A percentile compares a stretch with the other conserved stretches of the same genome.
Conservation (phyloP, 2,888 invertebrate species). For the Drosophila fulvimacula region DNA sequence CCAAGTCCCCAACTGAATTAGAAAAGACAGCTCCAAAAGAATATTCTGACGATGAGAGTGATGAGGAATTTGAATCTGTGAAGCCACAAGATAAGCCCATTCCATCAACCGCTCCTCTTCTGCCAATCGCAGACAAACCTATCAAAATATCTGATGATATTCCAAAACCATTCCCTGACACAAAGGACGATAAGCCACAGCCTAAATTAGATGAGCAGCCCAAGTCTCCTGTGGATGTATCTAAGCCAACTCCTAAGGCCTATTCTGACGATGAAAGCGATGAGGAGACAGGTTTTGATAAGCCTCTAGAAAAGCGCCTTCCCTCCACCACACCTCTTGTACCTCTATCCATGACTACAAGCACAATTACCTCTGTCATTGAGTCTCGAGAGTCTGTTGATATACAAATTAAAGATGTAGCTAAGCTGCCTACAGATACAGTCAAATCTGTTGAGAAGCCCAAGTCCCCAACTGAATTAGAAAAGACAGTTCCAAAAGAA, state of each 20-base stretch:
- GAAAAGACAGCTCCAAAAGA: neutral
- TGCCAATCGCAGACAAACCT: neutral
- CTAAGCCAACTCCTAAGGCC: neutral
- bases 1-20: neutral
- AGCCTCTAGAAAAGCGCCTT: neutral
- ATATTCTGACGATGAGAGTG: slow-evolving; percentile 4
- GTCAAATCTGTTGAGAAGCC: neutral
- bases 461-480: neutral
- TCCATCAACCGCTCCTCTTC: neutral
- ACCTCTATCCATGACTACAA: no score
- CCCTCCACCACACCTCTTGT: neutral
- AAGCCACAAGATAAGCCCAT: neutral
- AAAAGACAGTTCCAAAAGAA: neutral
- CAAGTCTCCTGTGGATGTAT: neutral
- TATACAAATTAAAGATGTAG: no score
- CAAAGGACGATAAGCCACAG: neutral
- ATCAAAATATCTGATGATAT: neutral
- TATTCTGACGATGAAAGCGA: slow-evolving; percentile 1
- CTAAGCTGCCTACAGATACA: neutral
- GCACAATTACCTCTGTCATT: no score
- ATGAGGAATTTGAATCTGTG: neutral
- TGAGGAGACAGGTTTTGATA: neutral
- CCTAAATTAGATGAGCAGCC: neutral
- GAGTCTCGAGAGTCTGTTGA: no score
- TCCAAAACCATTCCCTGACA: neutral